Percentiles rank a stretch among this genome's conserved stretches.
phyloP scores from a whole-genome alignment of 2,888 invertebrate species.

The Barypeithes pellucidus region DNA sequence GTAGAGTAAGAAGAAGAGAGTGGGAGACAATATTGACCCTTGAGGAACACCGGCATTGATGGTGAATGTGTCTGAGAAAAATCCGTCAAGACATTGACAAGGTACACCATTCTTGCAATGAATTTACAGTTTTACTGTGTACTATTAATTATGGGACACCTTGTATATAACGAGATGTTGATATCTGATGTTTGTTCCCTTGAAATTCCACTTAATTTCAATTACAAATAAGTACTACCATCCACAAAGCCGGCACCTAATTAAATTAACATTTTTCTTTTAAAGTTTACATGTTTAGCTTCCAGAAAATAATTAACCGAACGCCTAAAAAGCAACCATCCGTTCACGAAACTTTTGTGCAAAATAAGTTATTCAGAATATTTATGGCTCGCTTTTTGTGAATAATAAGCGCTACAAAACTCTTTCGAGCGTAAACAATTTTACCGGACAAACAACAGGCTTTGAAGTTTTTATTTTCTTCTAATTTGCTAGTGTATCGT shows the following conservation, averaged over 20 bases:
- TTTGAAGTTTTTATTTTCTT: not conserved
- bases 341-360: slow-evolving; percentile 33
- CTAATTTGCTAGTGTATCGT: not conserved
- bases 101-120: no score
- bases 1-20: no score
- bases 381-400: slow-evolving; percentile 33
- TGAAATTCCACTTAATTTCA: not conserved
- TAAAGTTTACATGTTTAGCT: slow-evolving; percentile 18
- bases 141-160: no score
- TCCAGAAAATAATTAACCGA: slow-evolving; percentile 31
- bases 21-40: no score
- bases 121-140: no score
- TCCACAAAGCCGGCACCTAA: slow-evolving; percentile 16
- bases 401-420: slow-evolving; percentile 28
- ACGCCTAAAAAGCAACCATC: slow-evolving; percentile 22
- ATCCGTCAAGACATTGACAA: no score
- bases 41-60: no score
- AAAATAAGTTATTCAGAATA: slow-evolving; percentile 34
- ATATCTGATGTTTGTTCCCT: no score
- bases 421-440: slow-evolving; percentile 18
- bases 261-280: slow-evolving; percentile 30
- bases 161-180: no score
- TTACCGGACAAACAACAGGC: not conserved
- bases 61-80: no score
- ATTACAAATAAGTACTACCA: slow-evolving; percentile 1